These are phyloP conservation scores for Atethmia centrago DNA, from an alignment of 2,888 invertebrate genomes.

Conservation along the genomic window DNA sequence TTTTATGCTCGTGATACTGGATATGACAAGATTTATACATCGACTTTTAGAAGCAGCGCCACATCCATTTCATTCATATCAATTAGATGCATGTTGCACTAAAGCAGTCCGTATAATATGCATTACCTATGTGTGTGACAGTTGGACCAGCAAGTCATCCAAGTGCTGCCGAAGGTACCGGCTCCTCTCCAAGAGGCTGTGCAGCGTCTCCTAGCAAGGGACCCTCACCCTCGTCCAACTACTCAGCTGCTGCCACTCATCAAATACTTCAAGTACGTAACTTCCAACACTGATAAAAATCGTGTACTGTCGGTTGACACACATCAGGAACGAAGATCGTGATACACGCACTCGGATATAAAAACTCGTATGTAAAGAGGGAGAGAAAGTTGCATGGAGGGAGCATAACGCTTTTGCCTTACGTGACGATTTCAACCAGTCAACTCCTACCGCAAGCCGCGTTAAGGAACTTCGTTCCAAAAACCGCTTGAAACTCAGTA, in stretches of 20 bases:
- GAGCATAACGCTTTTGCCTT: no score
- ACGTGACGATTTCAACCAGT: no score
- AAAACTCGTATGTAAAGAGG: no score
- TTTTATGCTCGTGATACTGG: not conserved
- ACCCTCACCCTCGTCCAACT: conserved; percentile 96
- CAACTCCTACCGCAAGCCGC: not conserved
- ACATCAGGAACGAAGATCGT: no score
- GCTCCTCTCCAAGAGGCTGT: conserved; percentile 96
- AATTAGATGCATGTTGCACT: not conserved
- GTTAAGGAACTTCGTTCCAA: not conserved
- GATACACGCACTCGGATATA: no score
- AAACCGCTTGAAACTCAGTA: not conserved
- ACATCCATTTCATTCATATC: conserved; percentile 9
- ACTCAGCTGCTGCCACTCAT: conserved; percentile 97
- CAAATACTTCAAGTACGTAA: conserved; percentile 96
- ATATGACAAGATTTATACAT: not conserved
- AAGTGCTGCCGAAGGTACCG: conserved; percentile 95
- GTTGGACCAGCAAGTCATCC: conserved; percentile 95
- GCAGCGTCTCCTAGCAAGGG: conserved; percentile 94
- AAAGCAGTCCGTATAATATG: conserved; percentile 20
- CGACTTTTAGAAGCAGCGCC: not conserved
- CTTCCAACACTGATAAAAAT: not conserved
- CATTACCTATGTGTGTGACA: conserved; percentile 81
- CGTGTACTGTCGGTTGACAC: no score
- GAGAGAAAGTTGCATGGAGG: no score